These are phyloP conservation scores for Sigmodon hispidus DNA, from an alignment of 2,113 vertebrate species.

Conservation along the genomic window DNA sequence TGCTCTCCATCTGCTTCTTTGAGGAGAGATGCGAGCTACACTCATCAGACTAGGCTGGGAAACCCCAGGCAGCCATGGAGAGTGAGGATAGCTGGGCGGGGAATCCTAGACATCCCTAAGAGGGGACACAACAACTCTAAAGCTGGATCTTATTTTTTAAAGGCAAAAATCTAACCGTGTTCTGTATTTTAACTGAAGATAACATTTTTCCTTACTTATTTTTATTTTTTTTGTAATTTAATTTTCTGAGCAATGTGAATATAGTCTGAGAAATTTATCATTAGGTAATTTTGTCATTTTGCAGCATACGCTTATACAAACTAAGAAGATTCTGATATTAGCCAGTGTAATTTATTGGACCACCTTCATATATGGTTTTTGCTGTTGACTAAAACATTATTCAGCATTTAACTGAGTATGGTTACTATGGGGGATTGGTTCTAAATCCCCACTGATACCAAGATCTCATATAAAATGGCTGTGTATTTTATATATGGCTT, in stretches of 20 bases:
- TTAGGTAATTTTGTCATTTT: not conserved
- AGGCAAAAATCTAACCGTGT: not conserved
- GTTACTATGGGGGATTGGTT: not conserved
- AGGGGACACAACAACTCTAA: not conserved
- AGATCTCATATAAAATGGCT: not conserved
- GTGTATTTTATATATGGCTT: not conserved
- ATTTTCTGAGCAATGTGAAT: not conserved
- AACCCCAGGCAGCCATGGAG: not conserved
- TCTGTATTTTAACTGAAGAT: conserved; percentile 7
- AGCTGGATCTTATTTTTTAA: not conserved
- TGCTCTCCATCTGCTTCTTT: not conserved
- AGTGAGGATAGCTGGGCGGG: not conserved
- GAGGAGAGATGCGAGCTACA: not conserved
- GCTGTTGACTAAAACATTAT: not conserved
- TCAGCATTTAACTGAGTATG: not conserved
- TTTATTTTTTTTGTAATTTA: not conserved
- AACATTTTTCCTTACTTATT: not conserved
- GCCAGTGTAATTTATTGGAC: not conserved
- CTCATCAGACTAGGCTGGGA: not conserved
- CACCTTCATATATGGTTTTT: too few relatives aligned
- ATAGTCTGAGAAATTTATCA: not conserved
- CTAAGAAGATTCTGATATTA: not conserved
- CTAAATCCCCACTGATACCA: not conserved
- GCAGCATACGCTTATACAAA: not conserved
- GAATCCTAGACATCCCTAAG: not conserved